Percentiles rank a stretch among this genome's conserved stretches.
Conservation (phyloP, 2,797 vertebrate genomes). For the Lepus townsendii region DNA sequence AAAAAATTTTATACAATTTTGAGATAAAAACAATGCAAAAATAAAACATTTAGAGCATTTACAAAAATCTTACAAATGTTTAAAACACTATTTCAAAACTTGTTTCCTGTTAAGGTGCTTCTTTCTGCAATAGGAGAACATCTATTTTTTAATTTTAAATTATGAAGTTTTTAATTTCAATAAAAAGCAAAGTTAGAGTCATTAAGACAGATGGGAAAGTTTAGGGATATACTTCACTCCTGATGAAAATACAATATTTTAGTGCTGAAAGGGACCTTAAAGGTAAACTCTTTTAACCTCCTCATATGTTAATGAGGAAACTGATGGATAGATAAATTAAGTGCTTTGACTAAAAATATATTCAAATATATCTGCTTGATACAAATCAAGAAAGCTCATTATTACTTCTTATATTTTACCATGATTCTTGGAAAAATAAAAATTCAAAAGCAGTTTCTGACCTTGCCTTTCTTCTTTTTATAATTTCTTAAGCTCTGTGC, state of each 20-base stretch:
- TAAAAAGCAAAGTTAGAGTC: conserved; percentile 50
- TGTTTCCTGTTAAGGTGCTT: conserved; percentile 79
- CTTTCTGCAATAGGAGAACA: conserved; percentile 85
- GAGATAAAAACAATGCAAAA: conserved; percentile 92
- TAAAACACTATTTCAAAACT: conserved; percentile 86
- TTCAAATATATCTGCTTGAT: background rate
- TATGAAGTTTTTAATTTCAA: conserved; percentile 57
- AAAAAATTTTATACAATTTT: conserved; percentile 89
- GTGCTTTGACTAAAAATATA: conserved; percentile 68
- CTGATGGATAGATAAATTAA: background rate
- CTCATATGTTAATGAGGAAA: conserved; percentile 43
- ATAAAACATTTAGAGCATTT: conserved; percentile 92
- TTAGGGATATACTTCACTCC: conserved; percentile 21
- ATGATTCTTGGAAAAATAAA: conserved; percentile 67
- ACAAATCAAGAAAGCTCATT: conserved; percentile 44
- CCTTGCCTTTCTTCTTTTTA: conserved; percentile 49
- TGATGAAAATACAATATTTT: conserved; percentile 30
- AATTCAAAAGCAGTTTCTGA: conserved; percentile 63
- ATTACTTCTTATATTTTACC: conserved; percentile 38
- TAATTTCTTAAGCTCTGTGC: conserved; percentile 46
- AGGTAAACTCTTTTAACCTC: conserved; percentile 44
- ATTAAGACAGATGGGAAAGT: conserved; percentile 32
- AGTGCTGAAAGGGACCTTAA: conserved; percentile 34
- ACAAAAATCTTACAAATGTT: conserved; percentile 91
- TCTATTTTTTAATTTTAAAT: conserved; percentile 62